phyloP scores from a whole-genome alignment of 1,140 invertebrate species.

The Calycopis cecrops region DNA sequence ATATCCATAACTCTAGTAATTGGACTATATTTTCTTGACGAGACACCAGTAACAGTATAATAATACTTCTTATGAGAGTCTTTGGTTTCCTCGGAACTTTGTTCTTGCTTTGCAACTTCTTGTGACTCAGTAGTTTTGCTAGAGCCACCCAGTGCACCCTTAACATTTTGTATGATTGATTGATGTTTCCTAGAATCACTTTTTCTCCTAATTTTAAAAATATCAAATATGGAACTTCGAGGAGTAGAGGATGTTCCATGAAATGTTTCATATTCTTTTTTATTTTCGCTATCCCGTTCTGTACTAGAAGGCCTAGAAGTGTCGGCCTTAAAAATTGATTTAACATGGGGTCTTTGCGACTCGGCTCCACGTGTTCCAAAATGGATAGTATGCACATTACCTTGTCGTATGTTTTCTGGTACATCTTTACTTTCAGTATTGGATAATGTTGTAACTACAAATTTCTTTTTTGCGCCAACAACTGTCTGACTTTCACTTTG shows the following conservation, averaged over 20 bases:
- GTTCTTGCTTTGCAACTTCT: slow-evolving; percentile 48
- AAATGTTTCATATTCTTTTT: slow-evolving; percentile 69
- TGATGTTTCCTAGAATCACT: slow-evolving; percentile 67
- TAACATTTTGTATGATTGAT: slow-evolving; percentile 51
- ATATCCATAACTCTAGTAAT: slow-evolving; percentile 69
- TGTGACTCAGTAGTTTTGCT: slow-evolving; percentile 42
- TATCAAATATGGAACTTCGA: slow-evolving; percentile 70
- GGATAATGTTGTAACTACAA: slow-evolving; percentile 62
- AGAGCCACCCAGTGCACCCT: slow-evolving; percentile 31
- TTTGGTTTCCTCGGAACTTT: slow-evolving; percentile 41
- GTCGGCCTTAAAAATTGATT: slow-evolving; percentile 62
- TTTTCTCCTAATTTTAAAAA: slow-evolving; percentile 66
- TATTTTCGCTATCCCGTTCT: slow-evolving; percentile 47
- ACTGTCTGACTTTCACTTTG: slow-evolving; percentile 56
- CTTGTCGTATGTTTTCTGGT: slow-evolving; percentile 43
- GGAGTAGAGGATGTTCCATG: slow-evolving; percentile 69
- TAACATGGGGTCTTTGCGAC: slow-evolving; percentile 61
- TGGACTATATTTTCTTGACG: slow-evolving; percentile 60
- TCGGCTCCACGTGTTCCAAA: slow-evolving; percentile 66
- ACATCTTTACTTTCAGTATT: slow-evolving; percentile 49
- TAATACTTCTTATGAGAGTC: slow-evolving; percentile 68
- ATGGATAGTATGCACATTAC: slow-evolving; percentile 64
- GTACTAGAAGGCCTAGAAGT: slow-evolving; percentile 53
- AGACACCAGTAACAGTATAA: slow-evolving; percentile 65
- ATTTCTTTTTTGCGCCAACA: slow-evolving; percentile 56